These are phyloP conservation scores for Microtus richardsoni DNA, from an alignment of 2,113 vertebrate species.

Conservation along the genomic window DNA sequence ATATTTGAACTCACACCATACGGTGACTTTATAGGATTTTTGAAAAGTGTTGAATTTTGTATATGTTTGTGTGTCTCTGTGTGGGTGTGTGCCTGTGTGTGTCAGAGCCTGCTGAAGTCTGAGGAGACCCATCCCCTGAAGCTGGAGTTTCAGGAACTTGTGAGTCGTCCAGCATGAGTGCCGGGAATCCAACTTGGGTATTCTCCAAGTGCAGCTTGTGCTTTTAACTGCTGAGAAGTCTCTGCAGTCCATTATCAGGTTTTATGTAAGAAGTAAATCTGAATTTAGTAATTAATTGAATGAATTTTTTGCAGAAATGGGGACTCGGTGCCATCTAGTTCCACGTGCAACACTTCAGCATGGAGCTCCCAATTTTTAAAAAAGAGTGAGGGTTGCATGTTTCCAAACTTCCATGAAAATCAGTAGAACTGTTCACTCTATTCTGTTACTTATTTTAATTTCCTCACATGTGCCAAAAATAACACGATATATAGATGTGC, in stretches of 20 bases:
- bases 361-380: background rate
- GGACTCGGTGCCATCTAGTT: background rate
- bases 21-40: background rate
- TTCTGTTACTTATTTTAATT: background rate
- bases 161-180: background rate
- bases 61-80: background rate
- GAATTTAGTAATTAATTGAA: conserved; percentile 7
- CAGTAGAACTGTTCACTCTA: background rate
- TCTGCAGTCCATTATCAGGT: background rate
- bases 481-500: background rate
- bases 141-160: background rate
- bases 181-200: background rate
- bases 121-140: background rate
- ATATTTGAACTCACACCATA: background rate
- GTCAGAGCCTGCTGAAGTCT: background rate
- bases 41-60: background rate
- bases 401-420: background rate
- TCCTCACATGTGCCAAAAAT: background rate
- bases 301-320: background rate
- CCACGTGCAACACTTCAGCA: background rate
- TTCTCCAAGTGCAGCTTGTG: background rate
- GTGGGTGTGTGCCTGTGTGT: background rate
- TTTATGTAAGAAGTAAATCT: conserved; percentile 27
- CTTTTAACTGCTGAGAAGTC: background rate
- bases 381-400: background rate